These are phyloP conservation scores for Wiebesia pumilae DNA, from an alignment of 1,140 invertebrate species.

Conservation along the genomic window DNA sequence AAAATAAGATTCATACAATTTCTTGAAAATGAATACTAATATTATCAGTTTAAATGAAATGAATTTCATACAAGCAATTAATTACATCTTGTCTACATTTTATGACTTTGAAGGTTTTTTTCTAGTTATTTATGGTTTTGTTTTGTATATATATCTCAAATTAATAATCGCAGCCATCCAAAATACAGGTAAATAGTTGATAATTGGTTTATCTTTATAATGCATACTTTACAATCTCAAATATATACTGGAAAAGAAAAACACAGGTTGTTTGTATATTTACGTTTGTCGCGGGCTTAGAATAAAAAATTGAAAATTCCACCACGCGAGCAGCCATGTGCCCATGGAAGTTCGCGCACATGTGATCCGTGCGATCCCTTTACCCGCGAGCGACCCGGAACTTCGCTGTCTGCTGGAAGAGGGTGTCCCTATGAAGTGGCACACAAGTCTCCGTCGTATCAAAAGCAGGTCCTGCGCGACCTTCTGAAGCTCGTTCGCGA, in stretches of 20 bases:
- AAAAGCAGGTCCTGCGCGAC: conserved; percentile 55
- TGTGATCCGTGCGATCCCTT: not conserved
- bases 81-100: too few species aligned
- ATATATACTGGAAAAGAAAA: not conserved
- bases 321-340: not conserved
- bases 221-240: not conserved
- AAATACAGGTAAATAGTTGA: not conserved
- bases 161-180: not conserved
- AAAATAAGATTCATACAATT: too few species aligned
- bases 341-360: not conserved
- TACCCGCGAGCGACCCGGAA: not conserved
- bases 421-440: conserved; percentile 61
- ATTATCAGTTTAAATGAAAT: too few species aligned
- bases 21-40: not conserved
- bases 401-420: conserved; percentile 61
- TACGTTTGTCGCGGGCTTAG: not conserved
- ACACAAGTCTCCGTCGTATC: conserved; percentile 62
- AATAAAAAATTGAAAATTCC: not conserved
- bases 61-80: too few species aligned
- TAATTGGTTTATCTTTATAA: not conserved
- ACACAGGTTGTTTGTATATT: not conserved
- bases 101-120: too few species aligned
- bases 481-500: not conserved
- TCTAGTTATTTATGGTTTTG: too few species aligned
- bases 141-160: too few species aligned